Base-by-base conservation (phyloP, 1,140 invertebrate genomes). In the Heliconius hewitsoni region DNA sequence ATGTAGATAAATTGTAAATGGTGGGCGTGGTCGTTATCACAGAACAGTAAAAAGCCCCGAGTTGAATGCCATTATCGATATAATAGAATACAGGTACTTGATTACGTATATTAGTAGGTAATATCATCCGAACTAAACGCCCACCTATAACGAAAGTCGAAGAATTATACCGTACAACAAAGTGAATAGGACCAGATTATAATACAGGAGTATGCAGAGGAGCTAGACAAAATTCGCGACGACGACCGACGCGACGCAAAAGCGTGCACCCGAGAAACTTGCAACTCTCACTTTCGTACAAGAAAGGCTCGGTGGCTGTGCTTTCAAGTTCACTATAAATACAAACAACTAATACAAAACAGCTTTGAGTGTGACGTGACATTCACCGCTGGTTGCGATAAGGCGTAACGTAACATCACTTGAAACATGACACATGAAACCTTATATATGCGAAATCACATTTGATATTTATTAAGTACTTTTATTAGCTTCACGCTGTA, bases 221-320 rank as follows among this genome's bases (percentile, higher is more conserved):
- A 86, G 77, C 74, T 87, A 81, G 81, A 85, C 81, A 86, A 90
- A 23, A 87, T 88, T 80, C 72, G 74, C 71, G 77, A 82, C 82
- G 81, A 84, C 85, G 86, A 85, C 88, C 83, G 87, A 86, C 85
- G 83, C 85, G 81, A 84, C 83, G 81, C 81, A 82, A 76, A 16
- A 84, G 83, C 87, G 81, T 81, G 81, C 82, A 89, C 85, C 80
- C 83, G 85, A 86, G 84, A 90, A 91, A 91, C 89, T 90, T 88
- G 85, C 78, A 86, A 91, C 91, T 92, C 88, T 93, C 92, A 86
- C 92, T 93, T 90, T 93, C 89, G 78, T 84, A 85, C 85, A 89
- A 90, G 88, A 90, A 90, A 91, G 83, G 84, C 86, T 86, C 82
- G 87, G 85, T 86, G 85, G 81, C 82, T 85, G 34, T 37, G 42